Base-by-base conservation (phyloP, 2,888 invertebrate species). In the Melipona bicolor region DNA sequence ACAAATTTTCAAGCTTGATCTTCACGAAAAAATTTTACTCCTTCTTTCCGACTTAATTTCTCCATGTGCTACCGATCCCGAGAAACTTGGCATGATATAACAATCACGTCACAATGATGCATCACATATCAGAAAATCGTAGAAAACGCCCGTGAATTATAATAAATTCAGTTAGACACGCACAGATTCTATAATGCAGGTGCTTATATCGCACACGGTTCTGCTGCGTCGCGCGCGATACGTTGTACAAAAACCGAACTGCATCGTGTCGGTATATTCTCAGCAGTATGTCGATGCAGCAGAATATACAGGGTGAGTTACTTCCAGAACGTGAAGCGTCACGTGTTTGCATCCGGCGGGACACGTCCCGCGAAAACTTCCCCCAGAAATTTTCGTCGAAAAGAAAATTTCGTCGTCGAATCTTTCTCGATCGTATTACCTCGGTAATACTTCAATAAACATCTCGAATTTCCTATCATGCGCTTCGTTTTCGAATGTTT, bases 171-270 rank as follows among this genome's bases (percentile, higher is more conserved):
- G 62, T 27, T 64, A 61, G 77, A 82, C 69, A 77, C 81, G 43
- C 24, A 43, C 43, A 9, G 43, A 79, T 86, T 86, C 77, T 65
- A 61, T n/a, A 21, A 52, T n/a, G 73, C 69, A 74, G 70, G 77
- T 79, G 78, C 56, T 71, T 70, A 50, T 68, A 24, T 50, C 54
- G 84, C 73, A 43, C 9, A 36, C 32, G 76, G 70, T 50, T 73
- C 62, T 71, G 62, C 74, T 74, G 62, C 75, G 79, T 70, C 70
- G 74, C 61, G 52, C 4, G 56, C 61, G 67, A 71, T 74, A 72
- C 74, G 78, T 87, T 70, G 76, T 54, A 62, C 56, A 84, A 87
- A 27, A 88, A 87, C 76, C 74, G 77, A 83, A 87, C 80, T 69
- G 77, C 74, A 81, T 69, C 77, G 70, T 70, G 77, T 79, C 80